Conservation (phyloP, 2,888 invertebrate species). For the Synanthedon andrenaeformis region DNA sequence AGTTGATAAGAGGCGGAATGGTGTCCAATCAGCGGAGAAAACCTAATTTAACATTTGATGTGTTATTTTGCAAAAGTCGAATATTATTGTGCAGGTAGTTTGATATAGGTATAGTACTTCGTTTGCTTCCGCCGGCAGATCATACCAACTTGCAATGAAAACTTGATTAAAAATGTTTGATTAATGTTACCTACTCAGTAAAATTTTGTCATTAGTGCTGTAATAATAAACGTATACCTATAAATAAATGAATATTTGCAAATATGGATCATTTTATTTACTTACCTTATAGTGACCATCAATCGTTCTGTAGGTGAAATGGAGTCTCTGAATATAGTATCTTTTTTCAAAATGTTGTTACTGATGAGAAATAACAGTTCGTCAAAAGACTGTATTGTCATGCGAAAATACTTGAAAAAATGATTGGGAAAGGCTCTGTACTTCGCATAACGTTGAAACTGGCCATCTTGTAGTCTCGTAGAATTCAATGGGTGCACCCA, state of each 20-base stretch:
- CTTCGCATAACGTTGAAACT: too few species aligned
- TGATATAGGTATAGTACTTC: not conserved
- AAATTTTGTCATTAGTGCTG: not conserved
- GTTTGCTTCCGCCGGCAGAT: not conserved
- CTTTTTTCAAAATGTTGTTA: too few species aligned
- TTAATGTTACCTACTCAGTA: too few species aligned
- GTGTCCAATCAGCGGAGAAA: too few species aligned
- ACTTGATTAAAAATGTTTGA: constrained; percentile 1
- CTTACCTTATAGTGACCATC: constrained; percentile 4
- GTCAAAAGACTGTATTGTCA: too few species aligned
- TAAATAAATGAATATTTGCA: constrained; percentile 4
- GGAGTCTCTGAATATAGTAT: too few species aligned
- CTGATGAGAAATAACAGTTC: too few species aligned
- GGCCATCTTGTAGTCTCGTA: too few species aligned
- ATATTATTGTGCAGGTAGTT: not conserved
- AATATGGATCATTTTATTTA: constrained; percentile 5
- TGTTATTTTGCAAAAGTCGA: not conserved
- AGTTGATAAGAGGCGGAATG: too few species aligned
- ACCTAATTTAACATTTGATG: constrained; percentile 3
- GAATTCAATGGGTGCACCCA: too few species aligned
- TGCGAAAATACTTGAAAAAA: too few species aligned
- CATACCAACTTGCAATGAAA: not conserved
- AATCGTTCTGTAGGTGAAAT: constrained; percentile 3
- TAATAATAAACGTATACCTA: constrained; percentile 3
- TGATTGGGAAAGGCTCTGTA: too few species aligned